Percentiles rank a stretch among this genome's conserved stretches.
These are phyloP conservation scores for Schrankia costaestrigalis DNA, from an alignment of 2,888 invertebrate species.

Conservation along the genomic window DNA sequence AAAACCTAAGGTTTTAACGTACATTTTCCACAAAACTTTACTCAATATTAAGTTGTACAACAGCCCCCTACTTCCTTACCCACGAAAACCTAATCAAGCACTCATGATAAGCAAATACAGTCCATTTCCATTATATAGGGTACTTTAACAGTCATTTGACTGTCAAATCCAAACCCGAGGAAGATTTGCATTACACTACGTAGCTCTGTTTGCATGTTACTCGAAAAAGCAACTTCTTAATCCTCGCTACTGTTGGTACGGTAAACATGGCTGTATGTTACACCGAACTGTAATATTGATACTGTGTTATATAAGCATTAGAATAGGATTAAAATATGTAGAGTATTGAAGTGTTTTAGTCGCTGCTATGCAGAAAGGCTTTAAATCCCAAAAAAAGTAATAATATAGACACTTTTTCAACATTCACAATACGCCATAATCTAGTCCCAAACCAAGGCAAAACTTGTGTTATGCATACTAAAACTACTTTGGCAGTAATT, in stretches of 20 bases:
- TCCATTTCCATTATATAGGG: constrained; percentile 41
- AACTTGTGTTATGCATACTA: no score
- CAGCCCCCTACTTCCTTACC: constrained; percentile 2
- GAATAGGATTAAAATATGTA: neutral
- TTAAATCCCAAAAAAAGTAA: no score
- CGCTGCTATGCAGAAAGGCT: no score
- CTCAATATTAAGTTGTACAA: neutral
- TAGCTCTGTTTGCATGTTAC: constrained; percentile 43
- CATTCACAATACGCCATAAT: no score
- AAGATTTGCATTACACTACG: constrained; percentile 38
- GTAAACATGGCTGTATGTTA: constrained; percentile 27
- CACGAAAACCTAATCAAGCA: constrained; percentile 34
- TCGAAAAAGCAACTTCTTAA: constrained; percentile 59
- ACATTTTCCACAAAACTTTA: no score
- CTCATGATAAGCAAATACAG: constrained; percentile 44
- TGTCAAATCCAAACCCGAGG: constrained; percentile 35
- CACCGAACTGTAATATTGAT: constrained; percentile 21
- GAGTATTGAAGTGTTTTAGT: no score
- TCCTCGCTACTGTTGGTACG: constrained; percentile 27
- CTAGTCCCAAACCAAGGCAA: no score
- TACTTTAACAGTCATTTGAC: constrained; percentile 38
- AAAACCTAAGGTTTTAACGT: no score
- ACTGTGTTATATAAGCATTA: neutral
- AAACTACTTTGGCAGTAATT: no score
- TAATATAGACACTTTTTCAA: no score